Base-by-base conservation (phyloP, 2,888 invertebrate species). In the Hylaea fasciaria region DNA sequence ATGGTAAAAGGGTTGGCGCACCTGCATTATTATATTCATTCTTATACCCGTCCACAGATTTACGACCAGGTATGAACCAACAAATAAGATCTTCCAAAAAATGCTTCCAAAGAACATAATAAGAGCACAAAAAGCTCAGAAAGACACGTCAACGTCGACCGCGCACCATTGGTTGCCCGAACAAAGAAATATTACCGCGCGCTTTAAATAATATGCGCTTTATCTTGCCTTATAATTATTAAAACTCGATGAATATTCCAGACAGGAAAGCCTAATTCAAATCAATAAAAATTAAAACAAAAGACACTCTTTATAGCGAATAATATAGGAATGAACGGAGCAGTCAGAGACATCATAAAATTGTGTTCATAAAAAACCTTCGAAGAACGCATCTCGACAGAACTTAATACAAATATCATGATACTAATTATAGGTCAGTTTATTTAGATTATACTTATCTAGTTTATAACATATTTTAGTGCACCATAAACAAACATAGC, bases 401-500 rank as follows among this genome's bases (percentile, higher is more conserved):
- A 75, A 76, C 77, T 79, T 77, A 81, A 86, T 80, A 85, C 80
- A 84, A 85, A 86, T 85, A 88, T 87, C 83, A 83, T 81, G 80
- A 74, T 81, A 85, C 84, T 90, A 91, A 91, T 91, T 89, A 90
- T 89, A 83, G 83, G 85, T 85, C 82, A 84, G 85, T 89, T 91
- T 91, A 91, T 91, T 89, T 87, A 86, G 87, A 89, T 90, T 88
- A 90, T 86, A 90, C 85, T 90, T 91, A 91, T 91, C 90, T 91
- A 90, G 85, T 91, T 92, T 92, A 92, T 92, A 89, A 91, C 87
- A 90, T 90, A 91, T 91, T 92, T 92, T 91, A 92, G 89, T 91
- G 91, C 85, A 83, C 81, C 87, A 90, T 92, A 92, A 91, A 91
- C 91, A 91, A 92, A 91, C 91, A 91, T 86, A 90, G 90, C 86